Evolutionary conservation across 35 echinoderm and acorn worm species (phyloP).

Genomic region (Apostichopus japonicus): DNA sequence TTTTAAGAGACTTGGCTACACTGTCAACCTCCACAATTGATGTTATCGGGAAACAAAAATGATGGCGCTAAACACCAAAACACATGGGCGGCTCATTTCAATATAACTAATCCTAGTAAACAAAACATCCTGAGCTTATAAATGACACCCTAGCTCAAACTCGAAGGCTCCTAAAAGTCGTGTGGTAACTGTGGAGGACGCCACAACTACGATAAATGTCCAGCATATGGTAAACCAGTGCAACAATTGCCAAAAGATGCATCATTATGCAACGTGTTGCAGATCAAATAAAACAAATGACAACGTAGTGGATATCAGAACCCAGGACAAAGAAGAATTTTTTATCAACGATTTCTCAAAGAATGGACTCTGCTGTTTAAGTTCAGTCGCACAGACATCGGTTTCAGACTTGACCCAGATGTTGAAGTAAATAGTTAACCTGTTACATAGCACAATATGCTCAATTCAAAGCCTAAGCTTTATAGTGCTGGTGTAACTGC

Average conservation of each 20-base stretch:
- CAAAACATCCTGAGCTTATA: not conserved
- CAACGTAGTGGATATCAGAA: not conserved
- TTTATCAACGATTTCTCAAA: not conserved
- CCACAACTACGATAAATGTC: too few relatives aligned
- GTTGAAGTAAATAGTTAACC: slow-evolving; percentile 70
- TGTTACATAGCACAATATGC: slow-evolving; percentile 21
- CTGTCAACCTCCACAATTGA: too few relatives aligned
- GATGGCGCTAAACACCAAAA: too few relatives aligned
- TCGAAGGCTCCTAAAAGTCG: not conserved
- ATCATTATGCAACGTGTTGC: slow-evolving; percentile 38
- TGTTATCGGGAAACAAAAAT: not conserved
- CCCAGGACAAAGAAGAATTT: not conserved
- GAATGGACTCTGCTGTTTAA: not conserved
- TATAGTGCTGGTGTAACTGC: too few relatives aligned
- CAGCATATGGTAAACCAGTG: slow-evolving; percentile 43
- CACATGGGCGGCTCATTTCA: too few relatives aligned
- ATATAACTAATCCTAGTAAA: not conserved
- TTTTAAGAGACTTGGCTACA: too few relatives aligned
- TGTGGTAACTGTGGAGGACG: too few relatives aligned
- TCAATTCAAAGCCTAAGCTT: too few relatives aligned
- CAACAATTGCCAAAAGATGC: slow-evolving; percentile 22
- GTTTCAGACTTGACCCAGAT: slow-evolving; percentile 67
- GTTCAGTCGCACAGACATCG: not conserved
- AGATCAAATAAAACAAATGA: not conserved
- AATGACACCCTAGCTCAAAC: not conserved